Percentiles rank a stretch among this genome's conserved stretches.
Evolutionary conservation across 2,113 vertebrate genomes (phyloP).

Genomic region (Cochlearius cochlearius): DNA sequence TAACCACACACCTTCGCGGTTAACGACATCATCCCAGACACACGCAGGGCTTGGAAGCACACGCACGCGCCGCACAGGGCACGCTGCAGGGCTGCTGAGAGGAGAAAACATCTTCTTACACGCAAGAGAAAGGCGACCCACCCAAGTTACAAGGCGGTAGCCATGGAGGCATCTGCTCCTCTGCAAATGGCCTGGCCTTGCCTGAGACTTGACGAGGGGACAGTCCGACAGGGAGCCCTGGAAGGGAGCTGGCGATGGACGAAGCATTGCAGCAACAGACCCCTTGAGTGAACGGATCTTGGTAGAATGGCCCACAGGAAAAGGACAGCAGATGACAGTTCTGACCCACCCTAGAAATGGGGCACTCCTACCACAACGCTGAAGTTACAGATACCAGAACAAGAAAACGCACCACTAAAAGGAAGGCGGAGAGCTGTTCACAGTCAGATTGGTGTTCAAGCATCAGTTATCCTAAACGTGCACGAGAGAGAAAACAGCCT

Average conservation of each 20-base stretch:
- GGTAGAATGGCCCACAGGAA: too few relatives aligned
- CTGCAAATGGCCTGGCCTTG: rapidly evolving
- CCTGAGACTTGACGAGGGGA: background rate
- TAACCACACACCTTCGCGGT: background rate
- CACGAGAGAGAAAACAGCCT: background rate
- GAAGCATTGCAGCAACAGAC: background rate
- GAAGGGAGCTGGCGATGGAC: too few relatives aligned
- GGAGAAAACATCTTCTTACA: background rate
- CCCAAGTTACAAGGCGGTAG: too few relatives aligned
- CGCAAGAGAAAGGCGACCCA: rapidly evolving
- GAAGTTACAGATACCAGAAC: background rate
- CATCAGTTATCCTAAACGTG: background rate
- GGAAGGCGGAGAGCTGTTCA: background rate
- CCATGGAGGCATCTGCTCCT: rapidly evolving
- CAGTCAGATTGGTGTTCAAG: background rate
- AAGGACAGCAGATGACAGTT: background rate
- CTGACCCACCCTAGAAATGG: background rate
- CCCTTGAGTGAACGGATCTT: rapidly evolving
- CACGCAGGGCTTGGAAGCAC: background rate
- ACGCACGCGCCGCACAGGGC: rapidly evolving
- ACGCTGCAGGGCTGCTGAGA: background rate
- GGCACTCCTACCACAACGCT: background rate
- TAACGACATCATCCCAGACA: rapidly evolving
- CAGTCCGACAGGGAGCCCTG: too few relatives aligned
- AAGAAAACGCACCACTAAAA: rapidly evolving